phyloP scores from a whole-genome alignment of 1,140 invertebrate genomes.

The Pseudomyrmex sp. region DNA sequence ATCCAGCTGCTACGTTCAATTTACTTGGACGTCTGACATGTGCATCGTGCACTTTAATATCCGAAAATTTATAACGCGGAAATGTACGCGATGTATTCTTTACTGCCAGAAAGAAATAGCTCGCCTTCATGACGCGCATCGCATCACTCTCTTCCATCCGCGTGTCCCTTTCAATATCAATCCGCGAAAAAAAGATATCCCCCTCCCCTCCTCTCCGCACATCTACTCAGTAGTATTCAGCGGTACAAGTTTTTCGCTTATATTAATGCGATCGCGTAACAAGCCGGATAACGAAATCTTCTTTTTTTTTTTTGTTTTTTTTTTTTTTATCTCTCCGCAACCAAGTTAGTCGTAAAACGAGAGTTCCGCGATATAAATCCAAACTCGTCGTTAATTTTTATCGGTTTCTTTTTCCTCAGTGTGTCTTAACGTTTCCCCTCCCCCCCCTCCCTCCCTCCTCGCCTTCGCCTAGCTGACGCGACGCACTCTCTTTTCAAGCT shows the following conservation, averaged over 20 bases:
- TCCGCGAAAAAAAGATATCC: constrained; percentile 31
- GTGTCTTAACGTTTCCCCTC: constrained; percentile 26
- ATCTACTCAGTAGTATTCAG: not conserved
- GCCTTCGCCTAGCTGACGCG: constrained; percentile 25
- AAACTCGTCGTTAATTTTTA: constrained; percentile 27
- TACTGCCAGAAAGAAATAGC: constrained; percentile 47
- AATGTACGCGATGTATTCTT: constrained; percentile 45
- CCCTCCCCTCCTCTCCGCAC: no score
- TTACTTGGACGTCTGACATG: constrained; percentile 39
- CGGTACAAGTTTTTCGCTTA: constrained; percentile 20
- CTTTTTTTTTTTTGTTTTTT: not conserved
- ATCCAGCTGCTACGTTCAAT: constrained; percentile 35
- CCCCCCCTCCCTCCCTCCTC: constrained; percentile 4
- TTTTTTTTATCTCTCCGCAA: no score
- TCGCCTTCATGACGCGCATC: constrained; percentile 33
- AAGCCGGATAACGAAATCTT: not conserved
- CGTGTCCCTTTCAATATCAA: constrained; percentile 49
- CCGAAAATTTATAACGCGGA: constrained; percentile 53
- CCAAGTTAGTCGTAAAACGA: no score
- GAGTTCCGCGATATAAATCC: constrained; percentile 24
- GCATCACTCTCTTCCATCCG: constrained; percentile 16
- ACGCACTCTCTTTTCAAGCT: constrained; percentile 37
- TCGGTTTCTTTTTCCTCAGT: no score
- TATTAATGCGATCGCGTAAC: constrained; percentile 25
- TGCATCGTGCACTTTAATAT: constrained; percentile 35